Evolutionary conservation across 2,797 vertebrate genomes (phyloP).

Genomic region (Erithacus rubecula): DNA sequence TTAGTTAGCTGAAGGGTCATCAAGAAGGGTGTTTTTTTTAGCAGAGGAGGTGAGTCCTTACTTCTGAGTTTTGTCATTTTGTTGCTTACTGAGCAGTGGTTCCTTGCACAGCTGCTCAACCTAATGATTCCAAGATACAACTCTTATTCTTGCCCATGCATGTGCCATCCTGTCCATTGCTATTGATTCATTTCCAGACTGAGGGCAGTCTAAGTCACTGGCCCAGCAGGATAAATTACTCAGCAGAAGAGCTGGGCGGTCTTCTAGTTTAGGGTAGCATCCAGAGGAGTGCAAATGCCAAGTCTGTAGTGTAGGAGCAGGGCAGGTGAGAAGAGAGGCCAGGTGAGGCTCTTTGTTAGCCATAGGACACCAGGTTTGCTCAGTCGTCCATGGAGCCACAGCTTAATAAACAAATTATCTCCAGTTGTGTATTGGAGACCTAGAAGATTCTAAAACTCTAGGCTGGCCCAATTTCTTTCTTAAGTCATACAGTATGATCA

Average conservation of each 20-base stretch:
- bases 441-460: background rate
- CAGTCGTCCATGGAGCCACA: background rate
- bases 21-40: background rate
- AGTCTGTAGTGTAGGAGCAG: background rate
- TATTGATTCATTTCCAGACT: background rate
- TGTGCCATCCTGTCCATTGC: background rate
- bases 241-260: background rate
- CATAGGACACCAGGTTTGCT: background rate
- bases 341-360: background rate
- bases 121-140: background rate
- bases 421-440: background rate
- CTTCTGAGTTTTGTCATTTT: background rate
- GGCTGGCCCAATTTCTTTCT: background rate
- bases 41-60: background rate
- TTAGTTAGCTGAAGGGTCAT: background rate
- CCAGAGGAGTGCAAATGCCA: background rate
- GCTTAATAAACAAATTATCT: background rate
- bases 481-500: background rate
- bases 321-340: background rate
- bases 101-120: background rate
- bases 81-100: background rate
- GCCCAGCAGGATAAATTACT: background rate
- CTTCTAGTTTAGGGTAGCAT: background rate
- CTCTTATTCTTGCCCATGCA: background rate
- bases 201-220: background rate